Base-by-base conservation (phyloP, 2,888 invertebrate genomes). In the Hirudinaria manillensis region DNA sequence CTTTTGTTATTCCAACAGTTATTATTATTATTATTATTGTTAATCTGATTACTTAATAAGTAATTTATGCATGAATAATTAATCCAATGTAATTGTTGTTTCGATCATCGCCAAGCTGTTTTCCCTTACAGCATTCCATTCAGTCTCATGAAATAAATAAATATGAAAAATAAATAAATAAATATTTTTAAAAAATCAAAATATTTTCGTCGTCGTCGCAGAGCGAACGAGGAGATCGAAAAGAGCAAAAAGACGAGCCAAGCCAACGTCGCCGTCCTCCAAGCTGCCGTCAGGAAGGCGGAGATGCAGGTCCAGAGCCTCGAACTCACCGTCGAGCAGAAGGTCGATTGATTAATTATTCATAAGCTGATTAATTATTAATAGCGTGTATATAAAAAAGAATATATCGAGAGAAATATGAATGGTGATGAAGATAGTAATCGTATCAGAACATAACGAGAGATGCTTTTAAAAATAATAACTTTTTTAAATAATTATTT, bases 271-370 rank as follows among this genome's bases (percentile, higher is more conserved):
- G 90, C 91, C 38, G 92, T 92, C 86, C 86, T 94, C 80, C 91
- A 91, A 85, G 94, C 94, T 24, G 90, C 93, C 87, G 88, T 93
- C 77, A 93, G 92, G 85, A 93, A 94, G 86, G 90, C 93, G 82
- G 95, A 96, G 86, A 73, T 79, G 36, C 76, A 78, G 71, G 68
- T 71, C 1, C 90, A 90, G 79, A 92, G 93, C 21, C 87, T 94
- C 80, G 91, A 92, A 81, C 91, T 92, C 81, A 90, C 91, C 76
- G 87, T 95, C 76, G 91, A 92, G 78, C 94, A 94, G 85, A 95
- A 95, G 87, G 86, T 68, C 1, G 29, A 7, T 10, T 32, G 24
- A 6, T n/a, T 24, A 27, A 16, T 65, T 16, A 24, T 65, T 27
- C n/a, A 70, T 10, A 27, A 10, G 68, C n/a, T 68, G 68, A 7